Percentiles rank a stretch among this genome's conserved stretches.
These are phyloP conservation scores for Leptopilina drosophilae DNA, from an alignment of 2,888 invertebrate species.

Conservation along the genomic window DNA sequence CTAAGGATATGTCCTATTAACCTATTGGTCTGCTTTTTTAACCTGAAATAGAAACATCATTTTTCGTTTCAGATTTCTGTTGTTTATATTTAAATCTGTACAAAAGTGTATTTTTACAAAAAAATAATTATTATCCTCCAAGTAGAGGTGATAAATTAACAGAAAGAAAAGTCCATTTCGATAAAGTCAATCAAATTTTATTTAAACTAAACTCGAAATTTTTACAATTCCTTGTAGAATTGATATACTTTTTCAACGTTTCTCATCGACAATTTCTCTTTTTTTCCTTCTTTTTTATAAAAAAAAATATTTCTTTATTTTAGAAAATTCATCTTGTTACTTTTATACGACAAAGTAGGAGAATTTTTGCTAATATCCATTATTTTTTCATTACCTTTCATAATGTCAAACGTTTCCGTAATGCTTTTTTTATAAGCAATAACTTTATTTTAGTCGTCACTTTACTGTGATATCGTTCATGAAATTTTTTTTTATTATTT, in stretches of 20 bases:
- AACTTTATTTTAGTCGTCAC: background rate
- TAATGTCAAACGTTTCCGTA: constrained; percentile 17
- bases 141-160: too few relatives aligned
- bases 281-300: too few relatives aligned
- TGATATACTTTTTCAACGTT: too few relatives aligned
- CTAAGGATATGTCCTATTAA: constrained; percentile 11
- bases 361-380: constrained; percentile 1
- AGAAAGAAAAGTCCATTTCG: too few relatives aligned
- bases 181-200: too few relatives aligned
- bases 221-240: too few relatives aligned
- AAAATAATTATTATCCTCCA: background rate
- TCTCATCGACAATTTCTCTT: too few relatives aligned
- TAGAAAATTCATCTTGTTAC: background rate
- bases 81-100: background rate
- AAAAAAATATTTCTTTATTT: background rate
- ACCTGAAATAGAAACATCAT: background rate
- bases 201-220: too few relatives aligned
- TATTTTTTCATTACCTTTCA: constrained; percentile 10
- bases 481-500: background rate
- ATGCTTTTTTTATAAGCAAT: background rate
- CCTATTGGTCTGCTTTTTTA: constrained; percentile 7
- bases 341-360: background rate
- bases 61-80: background rate
- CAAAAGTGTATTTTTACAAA: too few relatives aligned
- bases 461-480: background rate